These are phyloP conservation scores for Heteromormyrus szaboi DNA, from an alignment of 2,797 vertebrate species.

Conservation along the genomic window DNA sequence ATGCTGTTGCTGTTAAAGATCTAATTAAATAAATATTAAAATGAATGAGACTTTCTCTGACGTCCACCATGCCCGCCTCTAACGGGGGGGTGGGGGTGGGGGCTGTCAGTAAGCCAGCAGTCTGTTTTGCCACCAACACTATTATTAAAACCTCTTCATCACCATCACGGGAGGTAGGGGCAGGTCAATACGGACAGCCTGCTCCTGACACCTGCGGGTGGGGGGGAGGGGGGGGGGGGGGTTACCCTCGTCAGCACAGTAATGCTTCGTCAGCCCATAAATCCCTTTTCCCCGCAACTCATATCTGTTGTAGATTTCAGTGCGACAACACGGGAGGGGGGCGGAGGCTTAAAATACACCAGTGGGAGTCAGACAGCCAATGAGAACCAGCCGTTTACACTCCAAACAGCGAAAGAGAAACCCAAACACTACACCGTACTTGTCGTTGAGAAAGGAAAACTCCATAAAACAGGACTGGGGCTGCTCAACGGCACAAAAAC, in stretches of 20 bases:
- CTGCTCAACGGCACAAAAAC: not conserved
- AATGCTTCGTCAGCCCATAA: not conserved
- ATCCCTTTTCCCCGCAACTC: not conserved
- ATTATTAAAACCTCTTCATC: not conserved
- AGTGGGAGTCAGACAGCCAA: not conserved
- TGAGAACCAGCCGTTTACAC: not conserved
- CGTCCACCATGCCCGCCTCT: not conserved
- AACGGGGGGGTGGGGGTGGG: not conserved
- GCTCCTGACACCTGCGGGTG: not conserved
- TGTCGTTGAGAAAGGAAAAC: not conserved
- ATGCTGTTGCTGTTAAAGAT: not conserved
- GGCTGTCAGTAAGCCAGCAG: not conserved
- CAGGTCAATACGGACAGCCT: not conserved
- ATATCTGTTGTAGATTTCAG: not conserved
- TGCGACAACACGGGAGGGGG: not conserved
- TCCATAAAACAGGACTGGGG: not conserved
- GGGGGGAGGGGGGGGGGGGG: not conserved
- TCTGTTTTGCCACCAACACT: not conserved
- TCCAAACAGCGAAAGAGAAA: not conserved
- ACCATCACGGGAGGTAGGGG: not conserved
- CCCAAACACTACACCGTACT: not conserved
- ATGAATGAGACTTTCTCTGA: not conserved
- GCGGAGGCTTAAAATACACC: not conserved
- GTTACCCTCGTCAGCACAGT: not conserved
- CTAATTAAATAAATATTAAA: not conserved